phyloP scores from a whole-genome alignment of 2,888 invertebrate genomes.

The Sipunculus nudus region DNA sequence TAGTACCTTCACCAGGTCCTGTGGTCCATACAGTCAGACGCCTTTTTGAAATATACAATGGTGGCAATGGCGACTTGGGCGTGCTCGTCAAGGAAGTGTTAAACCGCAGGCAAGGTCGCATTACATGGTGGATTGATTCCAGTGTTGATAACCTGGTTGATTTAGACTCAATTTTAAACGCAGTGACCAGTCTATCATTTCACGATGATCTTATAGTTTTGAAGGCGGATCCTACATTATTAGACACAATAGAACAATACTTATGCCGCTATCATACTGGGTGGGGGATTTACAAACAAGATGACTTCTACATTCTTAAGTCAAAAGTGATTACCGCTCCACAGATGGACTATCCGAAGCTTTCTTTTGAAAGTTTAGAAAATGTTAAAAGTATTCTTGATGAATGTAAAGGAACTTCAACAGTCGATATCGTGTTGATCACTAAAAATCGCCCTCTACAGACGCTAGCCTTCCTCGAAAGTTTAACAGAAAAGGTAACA shows the following conservation, averaged over 20 bases:
- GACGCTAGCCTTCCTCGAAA: slow-evolving; percentile 22
- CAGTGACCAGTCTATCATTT: too few species aligned
- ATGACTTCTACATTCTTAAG: slow-evolving; percentile 1
- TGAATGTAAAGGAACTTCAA: neutral
- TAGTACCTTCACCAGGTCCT: neutral
- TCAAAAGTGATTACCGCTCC: too few species aligned
- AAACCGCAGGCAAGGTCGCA: too few species aligned
- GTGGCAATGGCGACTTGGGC: too few species aligned
- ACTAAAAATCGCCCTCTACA: slow-evolving; percentile 23
- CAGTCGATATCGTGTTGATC: slow-evolving; percentile 19
- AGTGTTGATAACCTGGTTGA: too few species aligned
- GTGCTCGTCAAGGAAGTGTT: too few species aligned
- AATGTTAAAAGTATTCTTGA: too few species aligned
- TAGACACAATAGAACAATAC: neutral
- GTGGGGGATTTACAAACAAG: slow-evolving; percentile 9
- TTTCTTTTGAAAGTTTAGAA: neutral
- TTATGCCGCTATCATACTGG: slow-evolving; percentile 1
- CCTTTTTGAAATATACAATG: neutral
- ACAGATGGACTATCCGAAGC: too few species aligned
- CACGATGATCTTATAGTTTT: too few species aligned
- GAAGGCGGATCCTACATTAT: too few species aligned
- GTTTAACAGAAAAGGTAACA: slow-evolving; percentile 6
- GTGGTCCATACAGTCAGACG: neutral
- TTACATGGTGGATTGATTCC: too few species aligned
- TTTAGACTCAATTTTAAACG: too few species aligned